Evolutionary conservation across 2,888 invertebrate species (phyloP).

Genomic region (Erpobdella octoculata): DNA sequence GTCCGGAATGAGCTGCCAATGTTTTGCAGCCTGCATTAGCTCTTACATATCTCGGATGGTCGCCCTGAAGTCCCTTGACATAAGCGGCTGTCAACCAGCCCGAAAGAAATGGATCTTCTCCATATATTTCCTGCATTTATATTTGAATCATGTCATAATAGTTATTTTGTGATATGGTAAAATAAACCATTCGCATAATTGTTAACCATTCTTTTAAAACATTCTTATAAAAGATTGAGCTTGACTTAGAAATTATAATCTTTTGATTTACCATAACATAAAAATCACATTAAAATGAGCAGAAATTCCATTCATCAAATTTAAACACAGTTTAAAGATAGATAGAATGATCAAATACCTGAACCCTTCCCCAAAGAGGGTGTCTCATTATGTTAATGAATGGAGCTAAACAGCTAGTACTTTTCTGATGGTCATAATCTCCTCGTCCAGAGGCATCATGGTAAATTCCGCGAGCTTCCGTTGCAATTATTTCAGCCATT

Average conservation of each 20-base stretch:
- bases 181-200: neutral
- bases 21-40: slow-evolving; percentile 50
- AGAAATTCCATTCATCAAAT: neutral
- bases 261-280: neutral
- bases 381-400: slow-evolving; percentile 50
- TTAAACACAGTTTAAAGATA: neutral
- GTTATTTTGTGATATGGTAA: no score
- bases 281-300: neutral
- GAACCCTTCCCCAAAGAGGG: slow-evolving; percentile 50
- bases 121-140: slow-evolving; percentile 47
- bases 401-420: slow-evolving; percentile 47
- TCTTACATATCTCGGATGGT: slow-evolving; percentile 41
- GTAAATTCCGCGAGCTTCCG: slow-evolving; percentile 37
- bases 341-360: no score
- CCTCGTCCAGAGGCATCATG: slow-evolving; percentile 18
- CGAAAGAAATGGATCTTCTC: slow-evolving; percentile 48
- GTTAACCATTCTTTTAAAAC: neutral
- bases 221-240: neutral
- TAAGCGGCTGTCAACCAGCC: slow-evolving; percentile 43
- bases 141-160: neutral
- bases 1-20: slow-evolving; percentile 47
- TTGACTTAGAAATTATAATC: neutral
- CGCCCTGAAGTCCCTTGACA: slow-evolving; percentile 49
- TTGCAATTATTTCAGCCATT: slow-evolving; percentile 37
- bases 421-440: slow-evolving; percentile 37